These are phyloP conservation scores for Euwallacea fornicatus DNA, from an alignment of 1,140 invertebrate species.

Conservation along the genomic window DNA sequence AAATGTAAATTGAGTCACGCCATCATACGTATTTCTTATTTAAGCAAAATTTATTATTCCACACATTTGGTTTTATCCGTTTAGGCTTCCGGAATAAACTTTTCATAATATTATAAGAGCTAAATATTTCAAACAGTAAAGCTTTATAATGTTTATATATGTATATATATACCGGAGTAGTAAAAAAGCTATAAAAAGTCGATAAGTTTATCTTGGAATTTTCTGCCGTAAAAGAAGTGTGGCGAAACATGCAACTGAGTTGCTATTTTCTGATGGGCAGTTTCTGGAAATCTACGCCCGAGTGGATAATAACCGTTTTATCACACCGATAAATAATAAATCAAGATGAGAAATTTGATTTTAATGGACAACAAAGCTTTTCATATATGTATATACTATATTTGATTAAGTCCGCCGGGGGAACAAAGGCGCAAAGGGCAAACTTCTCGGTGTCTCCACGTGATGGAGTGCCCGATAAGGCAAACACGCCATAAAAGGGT, in stretches of 20 bases:
- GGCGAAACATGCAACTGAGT: no score
- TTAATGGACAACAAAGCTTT: no score
- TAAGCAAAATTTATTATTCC: slow-evolving; percentile 26
- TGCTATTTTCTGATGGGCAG: no score
- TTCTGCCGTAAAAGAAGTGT: no score
- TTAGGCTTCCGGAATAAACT: slow-evolving; percentile 20
- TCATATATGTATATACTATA: no score
- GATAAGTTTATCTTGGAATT: slow-evolving; percentile 4
- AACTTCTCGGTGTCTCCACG: background rate
- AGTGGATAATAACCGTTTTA: no score
- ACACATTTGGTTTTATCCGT: slow-evolving; percentile 22
- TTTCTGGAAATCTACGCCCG: no score
- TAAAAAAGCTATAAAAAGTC: slow-evolving; percentile 13
- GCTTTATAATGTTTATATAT: background rate
- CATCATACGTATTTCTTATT: slow-evolving; percentile 5
- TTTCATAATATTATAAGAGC: slow-evolving; percentile 22
- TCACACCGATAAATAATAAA: no score
- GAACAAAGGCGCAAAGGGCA: background rate
- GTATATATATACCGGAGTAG: slow-evolving; percentile 11
- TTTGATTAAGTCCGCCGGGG: background rate
- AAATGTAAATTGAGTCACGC: slow-evolving; percentile 6
- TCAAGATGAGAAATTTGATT: no score
- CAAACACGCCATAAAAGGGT: slow-evolving; percentile 10
- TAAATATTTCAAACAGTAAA: slow-evolving; percentile 12
- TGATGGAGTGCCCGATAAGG: slow-evolving; percentile 13